Percentiles rank a stretch among this genome's conserved stretches.
Evolutionary conservation across 1,140 invertebrate species (phyloP).

Genomic region (Diploscapter pachys): DNA sequence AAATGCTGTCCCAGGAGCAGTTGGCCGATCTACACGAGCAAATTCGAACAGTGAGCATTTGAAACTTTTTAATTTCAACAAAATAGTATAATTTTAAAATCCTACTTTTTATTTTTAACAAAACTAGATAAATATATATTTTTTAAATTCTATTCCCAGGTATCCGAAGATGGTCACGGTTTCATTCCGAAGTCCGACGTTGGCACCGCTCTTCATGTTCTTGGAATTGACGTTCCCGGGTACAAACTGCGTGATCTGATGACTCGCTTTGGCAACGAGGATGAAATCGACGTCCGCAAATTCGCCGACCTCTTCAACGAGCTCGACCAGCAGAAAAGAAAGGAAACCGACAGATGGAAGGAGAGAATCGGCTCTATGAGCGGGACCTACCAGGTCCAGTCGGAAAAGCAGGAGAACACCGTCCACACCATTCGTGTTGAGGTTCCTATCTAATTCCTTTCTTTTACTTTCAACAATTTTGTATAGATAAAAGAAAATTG

Average conservation of each 20-base stretch:
- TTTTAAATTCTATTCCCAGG: conserved; percentile 21
- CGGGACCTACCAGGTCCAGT: conserved; percentile 91
- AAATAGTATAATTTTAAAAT: conserved; percentile 1
- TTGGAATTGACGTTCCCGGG: conserved; percentile 54
- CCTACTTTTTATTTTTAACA: background rate
- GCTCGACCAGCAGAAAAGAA: conserved; percentile 82
- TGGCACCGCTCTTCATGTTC: conserved; percentile 47
- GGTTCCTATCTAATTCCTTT: conserved; percentile 23
- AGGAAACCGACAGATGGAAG: conserved; percentile 83
- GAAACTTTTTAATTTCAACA: background rate
- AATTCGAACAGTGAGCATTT: conserved; percentile 22
- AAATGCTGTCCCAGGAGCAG: conserved; percentile 32
- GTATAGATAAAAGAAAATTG: too few species aligned
- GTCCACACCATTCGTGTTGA: conserved; percentile 60
- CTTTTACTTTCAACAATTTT: too few species aligned
- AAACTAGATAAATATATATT: too few species aligned
- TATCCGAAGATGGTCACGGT: conserved; percentile 41
- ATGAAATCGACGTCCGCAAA: conserved; percentile 40
- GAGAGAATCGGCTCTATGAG: conserved; percentile 79
- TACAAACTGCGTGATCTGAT: conserved; percentile 54
- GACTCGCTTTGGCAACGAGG: conserved; percentile 34
- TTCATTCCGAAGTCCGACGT: conserved; percentile 39
- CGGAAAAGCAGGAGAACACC: conserved; percentile 77
- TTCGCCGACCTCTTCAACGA: conserved; percentile 71
- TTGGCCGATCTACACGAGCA: conserved; percentile 30